Evolutionary conservation across 1,140 invertebrate species (phyloP).

Genomic region (Drosophila orosa): DNA sequence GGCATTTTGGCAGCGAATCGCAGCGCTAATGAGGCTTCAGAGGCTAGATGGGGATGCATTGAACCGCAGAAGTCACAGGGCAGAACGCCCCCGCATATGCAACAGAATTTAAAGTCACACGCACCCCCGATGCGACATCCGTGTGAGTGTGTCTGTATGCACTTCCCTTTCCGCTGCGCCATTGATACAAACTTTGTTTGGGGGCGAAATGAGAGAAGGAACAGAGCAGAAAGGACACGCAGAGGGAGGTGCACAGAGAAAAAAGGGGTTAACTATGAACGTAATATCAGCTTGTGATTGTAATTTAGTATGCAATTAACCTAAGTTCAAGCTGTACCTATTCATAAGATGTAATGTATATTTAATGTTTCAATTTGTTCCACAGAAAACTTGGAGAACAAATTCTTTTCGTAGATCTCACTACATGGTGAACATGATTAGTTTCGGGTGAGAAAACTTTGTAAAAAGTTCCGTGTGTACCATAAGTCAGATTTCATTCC

Average conservation of each 20-base stretch:
- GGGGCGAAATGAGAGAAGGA: slow-evolving; percentile 27
- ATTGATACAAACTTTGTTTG: slow-evolving; percentile 58
- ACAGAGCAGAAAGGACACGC: neutral
- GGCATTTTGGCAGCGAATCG: slow-evolving; percentile 27
- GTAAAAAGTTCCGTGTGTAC: slow-evolving; percentile 17
- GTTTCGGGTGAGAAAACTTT: neutral
- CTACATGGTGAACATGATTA: neutral
- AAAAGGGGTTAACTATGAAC: neutral
- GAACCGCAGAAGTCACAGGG: slow-evolving; percentile 19
- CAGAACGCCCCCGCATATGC: slow-evolving; percentile 48
- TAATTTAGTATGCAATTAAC: neutral
- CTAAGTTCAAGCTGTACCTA: neutral
- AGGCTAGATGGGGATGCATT: slow-evolving; percentile 38
- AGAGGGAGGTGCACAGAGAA: slow-evolving; percentile 4
- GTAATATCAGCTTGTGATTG: neutral
- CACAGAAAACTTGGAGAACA: neutral
- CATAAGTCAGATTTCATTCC: slow-evolving; percentile 73
- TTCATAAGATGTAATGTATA: too few relatives aligned
- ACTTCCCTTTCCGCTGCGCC: slow-evolving; percentile 77
- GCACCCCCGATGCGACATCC: slow-evolving; percentile 10
- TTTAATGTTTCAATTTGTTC: neutral
- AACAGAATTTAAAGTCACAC: slow-evolving; percentile 51
- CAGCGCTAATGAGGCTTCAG: slow-evolving; percentile 65
- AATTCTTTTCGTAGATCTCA: too few relatives aligned
- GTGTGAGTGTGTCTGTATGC: slow-evolving; percentile 24